phyloP scores from a whole-genome alignment of 2,113 vertebrate genomes.

The Gopherus evgoodei region DNA sequence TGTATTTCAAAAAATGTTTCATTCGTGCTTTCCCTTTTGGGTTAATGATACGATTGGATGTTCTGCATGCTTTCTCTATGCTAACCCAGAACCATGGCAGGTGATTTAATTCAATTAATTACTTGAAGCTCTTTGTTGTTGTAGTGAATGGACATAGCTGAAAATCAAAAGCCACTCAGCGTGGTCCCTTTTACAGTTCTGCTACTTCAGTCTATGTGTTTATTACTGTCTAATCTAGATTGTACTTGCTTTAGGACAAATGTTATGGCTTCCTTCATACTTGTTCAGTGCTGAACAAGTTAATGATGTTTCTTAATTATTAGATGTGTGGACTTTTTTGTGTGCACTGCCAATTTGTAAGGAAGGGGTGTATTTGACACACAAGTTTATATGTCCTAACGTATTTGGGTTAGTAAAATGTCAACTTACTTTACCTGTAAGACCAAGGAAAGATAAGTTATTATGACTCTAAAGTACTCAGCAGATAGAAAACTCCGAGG shows the following conservation, averaged over 20 bases:
- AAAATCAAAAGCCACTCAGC: background rate
- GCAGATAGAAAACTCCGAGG: background rate
- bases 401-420: background rate
- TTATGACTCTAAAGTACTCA: background rate
- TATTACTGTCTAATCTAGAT: background rate
- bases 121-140: background rate
- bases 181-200: background rate
- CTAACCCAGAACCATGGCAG: background rate
- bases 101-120: background rate
- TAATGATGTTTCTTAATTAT: background rate
- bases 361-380: background rate
- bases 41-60: fast-evolving
- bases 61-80: fast-evolving
- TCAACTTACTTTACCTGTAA: background rate
- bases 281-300: background rate
- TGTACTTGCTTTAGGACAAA: background rate
- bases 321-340: background rate
- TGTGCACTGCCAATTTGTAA: background rate
- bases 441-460: background rate
- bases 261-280: background rate
- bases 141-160: background rate
- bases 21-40: background rate
- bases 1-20: background rate
- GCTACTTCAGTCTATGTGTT: background rate
- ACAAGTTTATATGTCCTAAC: background rate